Percentiles rank a stretch among this genome's conserved stretches.
These are phyloP conservation scores for Cryptotis parvus DNA, from an alignment of 2,113 vertebrate species.

Conservation along the genomic window DNA sequence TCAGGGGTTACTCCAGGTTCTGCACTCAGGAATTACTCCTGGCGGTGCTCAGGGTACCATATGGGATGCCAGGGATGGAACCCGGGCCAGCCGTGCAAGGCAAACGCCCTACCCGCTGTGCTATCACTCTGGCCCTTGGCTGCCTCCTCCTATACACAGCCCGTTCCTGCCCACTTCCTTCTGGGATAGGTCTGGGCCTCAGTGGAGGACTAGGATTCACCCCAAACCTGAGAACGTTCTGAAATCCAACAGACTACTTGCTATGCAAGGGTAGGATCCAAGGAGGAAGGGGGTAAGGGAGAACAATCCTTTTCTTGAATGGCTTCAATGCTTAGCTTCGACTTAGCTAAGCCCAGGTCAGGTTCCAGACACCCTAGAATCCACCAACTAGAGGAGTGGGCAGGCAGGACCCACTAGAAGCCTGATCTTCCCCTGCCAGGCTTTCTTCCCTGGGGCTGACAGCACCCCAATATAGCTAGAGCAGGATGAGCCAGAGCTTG, in stretches of 20 bases:
- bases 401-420: not conserved
- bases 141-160: not conserved
- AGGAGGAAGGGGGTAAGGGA: not conserved
- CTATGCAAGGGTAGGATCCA: not conserved
- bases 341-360: not conserved
- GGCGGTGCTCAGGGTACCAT: too few relatives aligned
- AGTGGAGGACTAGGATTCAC: not conserved
- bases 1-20: too few relatives aligned
- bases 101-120: too few relatives aligned
- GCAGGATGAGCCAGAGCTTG: not conserved
- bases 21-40: too few relatives aligned
- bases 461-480: not conserved
- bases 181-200: not conserved
- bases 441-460: not conserved
- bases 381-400: not conserved
- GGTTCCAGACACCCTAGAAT: not conserved
- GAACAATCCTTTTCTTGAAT: not conserved
- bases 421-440: not conserved
- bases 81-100: too few relatives aligned
- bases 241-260: not conserved
- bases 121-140: too few relatives aligned
- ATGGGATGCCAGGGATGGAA: too few relatives aligned
- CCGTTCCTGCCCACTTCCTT: not conserved
- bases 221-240: conserved; percentile 7
- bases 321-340: not conserved